Base-by-base conservation (phyloP, 1,140 invertebrate species). In the Acromyrmex heyeri region DNA sequence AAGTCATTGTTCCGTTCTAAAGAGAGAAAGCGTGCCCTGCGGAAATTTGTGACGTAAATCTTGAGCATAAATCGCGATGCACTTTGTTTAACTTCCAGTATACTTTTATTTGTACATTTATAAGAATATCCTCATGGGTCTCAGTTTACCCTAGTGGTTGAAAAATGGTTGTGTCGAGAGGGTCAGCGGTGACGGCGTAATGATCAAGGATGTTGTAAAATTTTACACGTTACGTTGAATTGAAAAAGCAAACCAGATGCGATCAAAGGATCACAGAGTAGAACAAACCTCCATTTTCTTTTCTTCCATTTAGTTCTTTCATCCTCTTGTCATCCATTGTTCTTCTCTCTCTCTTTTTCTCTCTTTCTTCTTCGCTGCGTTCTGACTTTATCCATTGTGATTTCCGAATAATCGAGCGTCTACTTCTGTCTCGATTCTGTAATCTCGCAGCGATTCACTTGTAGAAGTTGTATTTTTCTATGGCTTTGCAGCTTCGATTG, bases 11-110 rank as follows among this genome's bases (percentile, higher is more conserved):
- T 53, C 44, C 27, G 27, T 53, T 55, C 18, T 27, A 24, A 81
- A 69, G 18, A 12, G 7, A 70, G n/a, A 61, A 21, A 57, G 16
- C 8, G 2, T 27, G 30, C 14, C n/a, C 24, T 6, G 64, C 50
- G 30, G n/a, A 70, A 70, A 81, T 81, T 44, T 57, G 30, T 82
- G 30, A 82, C 78, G 65, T 70, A 70, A 59, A 44, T 57, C 16
- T 10, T 21, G 7, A 34, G 24, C 34, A 34, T 70, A 70, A 70
- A 70, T 69, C 30, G 30, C 30, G 27, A 18, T 70, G 65, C 21
- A n/a, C 16, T 38, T 38, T 30, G 64, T 69, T 79, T 57, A 55
- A 69, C 16, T 82, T 34, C n/a, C 61, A 1, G 61, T 50, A 14
- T 48, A 62, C 7, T 16, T 48, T 79, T n/a, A 21, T 57, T 72